Evolutionary conservation across 2,888 invertebrate species (phyloP).

Genomic region (Eledone cirrhosa): DNA sequence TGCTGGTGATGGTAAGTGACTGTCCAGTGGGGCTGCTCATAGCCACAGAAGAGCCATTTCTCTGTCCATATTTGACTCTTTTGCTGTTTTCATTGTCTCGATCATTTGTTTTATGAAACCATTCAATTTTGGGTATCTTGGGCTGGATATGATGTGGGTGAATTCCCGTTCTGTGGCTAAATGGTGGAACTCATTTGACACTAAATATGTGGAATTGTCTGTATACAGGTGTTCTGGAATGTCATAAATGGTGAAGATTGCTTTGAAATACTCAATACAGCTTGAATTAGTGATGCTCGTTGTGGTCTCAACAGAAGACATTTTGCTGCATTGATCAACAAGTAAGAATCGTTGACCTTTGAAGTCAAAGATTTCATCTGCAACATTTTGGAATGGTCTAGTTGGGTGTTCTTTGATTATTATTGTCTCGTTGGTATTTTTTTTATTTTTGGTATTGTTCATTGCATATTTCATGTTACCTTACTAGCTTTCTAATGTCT

Average conservation of each 20-base stretch:
- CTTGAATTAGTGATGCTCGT: not conserved
- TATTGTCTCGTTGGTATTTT: too few relatives aligned
- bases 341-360: not conserved
- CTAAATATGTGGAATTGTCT: not conserved
- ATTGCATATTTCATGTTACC: too few relatives aligned
- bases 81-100: not conserved
- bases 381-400: not conserved
- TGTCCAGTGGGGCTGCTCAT: not conserved
- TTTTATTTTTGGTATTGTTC: too few relatives aligned
- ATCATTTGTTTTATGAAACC: not conserved
- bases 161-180: too few relatives aligned
- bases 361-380: too few relatives aligned
- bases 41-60: not conserved
- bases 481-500: too few relatives aligned
- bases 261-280: not conserved
- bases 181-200: constrained; percentile 5
- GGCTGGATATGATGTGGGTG: not conserved
- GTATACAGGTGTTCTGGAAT: not conserved
- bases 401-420: not conserved
- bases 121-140: not conserved
- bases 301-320: not conserved
- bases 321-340: not conserved
- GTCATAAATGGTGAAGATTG: not conserved
- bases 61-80: not conserved
- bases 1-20: constrained; percentile 7